phyloP scores from a whole-genome alignment of 2,797 vertebrate genomes.

The Enteromius radiatus region DNA sequence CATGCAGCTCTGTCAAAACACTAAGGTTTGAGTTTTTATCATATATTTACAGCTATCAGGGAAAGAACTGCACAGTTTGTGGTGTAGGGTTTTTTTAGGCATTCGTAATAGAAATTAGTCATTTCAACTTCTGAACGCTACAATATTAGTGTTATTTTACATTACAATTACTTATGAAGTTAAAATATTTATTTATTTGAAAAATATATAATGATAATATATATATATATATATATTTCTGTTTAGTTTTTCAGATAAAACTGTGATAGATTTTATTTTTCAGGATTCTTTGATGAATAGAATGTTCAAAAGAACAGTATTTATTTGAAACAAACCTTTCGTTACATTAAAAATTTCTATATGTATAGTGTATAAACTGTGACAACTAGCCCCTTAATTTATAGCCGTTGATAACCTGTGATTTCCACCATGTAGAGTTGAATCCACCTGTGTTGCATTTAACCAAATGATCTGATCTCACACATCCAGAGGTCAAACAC shows the following conservation, averaged over 20 bases:
- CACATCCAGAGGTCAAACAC: neutral
- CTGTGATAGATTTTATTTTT: neutral
- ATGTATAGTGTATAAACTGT: neutral
- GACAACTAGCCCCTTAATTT: neutral
- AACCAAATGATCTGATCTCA: neutral
- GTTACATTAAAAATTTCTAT: no score
- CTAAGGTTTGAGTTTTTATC: neutral
- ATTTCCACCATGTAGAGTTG: neutral
- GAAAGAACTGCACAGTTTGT: neutral
- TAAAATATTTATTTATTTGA: no score
- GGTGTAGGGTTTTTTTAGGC: neutral
- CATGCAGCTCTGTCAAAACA: neutral
- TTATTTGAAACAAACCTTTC: neutral
- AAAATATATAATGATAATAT: no score
- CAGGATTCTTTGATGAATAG: neutral
- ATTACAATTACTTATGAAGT: no score
- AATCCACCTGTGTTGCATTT: neutral
- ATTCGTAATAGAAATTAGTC: no score
- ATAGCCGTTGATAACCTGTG: neutral
- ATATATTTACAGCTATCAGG: no score
- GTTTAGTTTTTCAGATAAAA: no score
- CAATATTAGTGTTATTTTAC: no score
- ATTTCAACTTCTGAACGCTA: no score
- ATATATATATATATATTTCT: no score
- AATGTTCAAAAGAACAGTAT: neutral